Percentiles rank a stretch among this genome's conserved stretches.
These are phyloP conservation scores for Taxidea taxus DNA, from an alignment of 2,113 vertebrate genomes.

Conservation along the genomic window DNA sequence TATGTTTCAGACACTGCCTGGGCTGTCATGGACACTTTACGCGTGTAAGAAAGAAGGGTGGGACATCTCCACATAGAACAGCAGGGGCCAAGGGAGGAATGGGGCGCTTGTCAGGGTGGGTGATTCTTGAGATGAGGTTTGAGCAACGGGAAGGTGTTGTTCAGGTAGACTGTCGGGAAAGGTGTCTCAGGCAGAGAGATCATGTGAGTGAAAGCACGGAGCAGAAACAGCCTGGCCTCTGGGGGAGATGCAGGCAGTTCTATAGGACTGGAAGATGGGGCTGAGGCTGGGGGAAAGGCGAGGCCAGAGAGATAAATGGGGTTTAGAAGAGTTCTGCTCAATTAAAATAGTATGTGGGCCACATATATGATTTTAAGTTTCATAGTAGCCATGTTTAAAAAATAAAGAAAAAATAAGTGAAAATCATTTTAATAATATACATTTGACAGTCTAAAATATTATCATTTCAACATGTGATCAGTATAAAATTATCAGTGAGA, in stretches of 20 bases:
- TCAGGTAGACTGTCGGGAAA: background rate
- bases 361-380: background rate
- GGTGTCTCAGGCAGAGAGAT: fast-evolving
- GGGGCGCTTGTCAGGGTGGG: background rate
- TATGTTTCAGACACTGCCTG: background rate
- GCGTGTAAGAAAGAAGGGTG: background rate
- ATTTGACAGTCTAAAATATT: background rate
- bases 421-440: background rate
- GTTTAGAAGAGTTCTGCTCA: background rate
- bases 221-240: background rate
- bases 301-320: background rate
- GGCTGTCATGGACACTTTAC: background rate
- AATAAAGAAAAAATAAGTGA: background rate
- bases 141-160: background rate
- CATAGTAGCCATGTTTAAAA: background rate
- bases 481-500: background rate
- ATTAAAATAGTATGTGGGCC: background rate
- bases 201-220: fast-evolving
- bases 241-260: background rate
- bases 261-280: background rate
- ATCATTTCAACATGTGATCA: background rate
- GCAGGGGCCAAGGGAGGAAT: background rate
- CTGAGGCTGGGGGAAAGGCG: background rate
- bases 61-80: background rate
- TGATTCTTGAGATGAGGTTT: background rate